A percentile compares a stretch with the other conserved stretches of the same genome.
Evolutionary conservation across 2,888 invertebrate genomes (phyloP).

Genomic region (Fragum fragum): DNA sequence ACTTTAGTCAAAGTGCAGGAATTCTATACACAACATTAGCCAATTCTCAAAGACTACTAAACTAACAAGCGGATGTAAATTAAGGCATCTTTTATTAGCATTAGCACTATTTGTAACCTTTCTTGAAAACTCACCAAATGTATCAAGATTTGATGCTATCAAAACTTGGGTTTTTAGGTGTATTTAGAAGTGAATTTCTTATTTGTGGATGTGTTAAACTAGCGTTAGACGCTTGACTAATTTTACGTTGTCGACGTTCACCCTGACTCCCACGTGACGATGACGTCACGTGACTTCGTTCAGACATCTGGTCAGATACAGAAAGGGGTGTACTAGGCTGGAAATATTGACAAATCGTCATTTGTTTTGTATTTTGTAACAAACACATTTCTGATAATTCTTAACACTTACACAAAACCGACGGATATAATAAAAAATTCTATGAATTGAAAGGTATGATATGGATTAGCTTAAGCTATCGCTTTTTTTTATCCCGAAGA

Average conservation of each 20-base stretch:
- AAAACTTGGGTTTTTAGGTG: conserved; percentile 7
- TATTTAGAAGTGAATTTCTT: conserved; percentile 4
- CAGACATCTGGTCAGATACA: conserved; percentile 51
- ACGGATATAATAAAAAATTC: no score
- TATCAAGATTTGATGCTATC: conserved; percentile 13
- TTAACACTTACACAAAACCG: no score
- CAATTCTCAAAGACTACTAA: no score
- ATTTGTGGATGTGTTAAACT: neutral
- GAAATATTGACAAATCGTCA: conserved; percentile 21
- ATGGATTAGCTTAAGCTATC: no score
- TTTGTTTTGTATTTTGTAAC: no score
- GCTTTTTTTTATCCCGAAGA: no score
- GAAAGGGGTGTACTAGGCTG: conserved; percentile 58
- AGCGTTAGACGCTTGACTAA: conserved; percentile 29
- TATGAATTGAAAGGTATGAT: no score
- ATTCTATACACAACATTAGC: no score
- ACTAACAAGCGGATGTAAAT: no score
- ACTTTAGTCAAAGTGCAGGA: no score
- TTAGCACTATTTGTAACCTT: neutral
- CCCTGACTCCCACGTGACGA: neutral
- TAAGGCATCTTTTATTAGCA: neutral
- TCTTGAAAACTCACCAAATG: conserved; percentile 7
- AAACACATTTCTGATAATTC: no score
- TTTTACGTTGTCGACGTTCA: conserved; percentile 19
- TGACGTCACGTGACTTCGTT: conserved; percentile 21